Evolutionary conservation across 2,888 invertebrate species (phyloP), one percentile per base, ranked within the genome.

Genomic region (Cephus spinipes): DNA sequence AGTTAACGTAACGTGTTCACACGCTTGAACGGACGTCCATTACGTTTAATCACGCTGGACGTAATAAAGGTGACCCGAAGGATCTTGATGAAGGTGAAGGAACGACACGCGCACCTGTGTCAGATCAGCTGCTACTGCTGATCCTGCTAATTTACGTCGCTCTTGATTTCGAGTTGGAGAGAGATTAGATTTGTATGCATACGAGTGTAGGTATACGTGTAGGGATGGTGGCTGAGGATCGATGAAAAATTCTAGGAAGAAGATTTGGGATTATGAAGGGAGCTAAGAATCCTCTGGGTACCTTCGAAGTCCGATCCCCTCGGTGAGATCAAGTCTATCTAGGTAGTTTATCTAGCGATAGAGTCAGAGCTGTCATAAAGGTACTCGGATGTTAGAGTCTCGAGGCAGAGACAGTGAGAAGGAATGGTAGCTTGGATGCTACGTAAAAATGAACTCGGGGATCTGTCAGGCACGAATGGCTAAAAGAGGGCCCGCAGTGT

Each of bases 11-110:
- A 77, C 82, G 83, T 81, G 84, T 82, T 85, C 80, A 84, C 83
- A 79, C 83, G 83, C 83, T 75, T 80, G 82, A 79, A 74, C 79
- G 82, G 80, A 80, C 82, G 80, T 79, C 81, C 82, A 81, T 83
- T 82, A 83, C 81, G 83, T 77, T 84, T 84, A 85, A 84, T 87
- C 84, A 80, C 74, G 79, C 79, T 79, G 81, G 85, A 86, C 85
- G 79, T 84, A 84, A 87, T 85, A 83, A 85, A 82, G 81, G 78
- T 40, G 73, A 79, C 76, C 79, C 79, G 81, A 76, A 82, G 55
- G 55, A 23, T 55, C 55, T 55, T 6, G 55, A 55, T 55, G 9
- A 23, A 55, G 55, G 55, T 23, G 55, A 55, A 55, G 55, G 55
- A 55, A 55, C 55, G 55, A 55, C 23, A 55, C 23, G 55, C 9